phyloP scores from a whole-genome alignment of 30 jellyfish, hydroid and myxozoan genomes.

The Aurelia sp. region DNA sequence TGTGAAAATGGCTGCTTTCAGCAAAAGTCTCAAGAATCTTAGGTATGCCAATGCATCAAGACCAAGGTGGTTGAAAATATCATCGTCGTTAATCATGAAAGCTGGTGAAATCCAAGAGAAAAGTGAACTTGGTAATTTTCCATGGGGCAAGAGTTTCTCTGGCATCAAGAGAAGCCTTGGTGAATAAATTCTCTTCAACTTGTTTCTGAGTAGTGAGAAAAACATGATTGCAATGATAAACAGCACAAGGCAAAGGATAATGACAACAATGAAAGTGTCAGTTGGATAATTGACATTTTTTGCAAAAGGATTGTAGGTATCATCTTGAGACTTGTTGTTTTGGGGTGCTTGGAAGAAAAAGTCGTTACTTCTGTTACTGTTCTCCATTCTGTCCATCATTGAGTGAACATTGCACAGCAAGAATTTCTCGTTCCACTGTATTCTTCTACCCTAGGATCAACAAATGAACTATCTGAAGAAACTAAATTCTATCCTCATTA shows the following conservation, averaged over 20 bases:
- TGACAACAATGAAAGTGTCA: constrained; percentile 64
- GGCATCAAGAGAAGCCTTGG: constrained; percentile 87
- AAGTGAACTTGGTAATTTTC: constrained; percentile 69
- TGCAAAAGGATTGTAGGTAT: neutral
- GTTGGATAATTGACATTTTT: constrained; percentile 86
- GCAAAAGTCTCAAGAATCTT: constrained; percentile 76
- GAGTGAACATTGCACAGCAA: too few species aligned
- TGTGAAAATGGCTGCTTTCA: constrained; percentile 75
- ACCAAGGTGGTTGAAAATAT: constrained; percentile 86
- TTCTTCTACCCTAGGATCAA: too few species aligned
- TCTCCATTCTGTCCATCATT: too few species aligned
- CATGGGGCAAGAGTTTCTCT: constrained; percentile 69
- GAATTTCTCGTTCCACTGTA: too few species aligned
- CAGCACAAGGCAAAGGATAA: constrained; percentile 47
- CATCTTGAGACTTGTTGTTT: too few species aligned
- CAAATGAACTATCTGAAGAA: too few species aligned
- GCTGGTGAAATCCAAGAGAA: constrained; percentile 93
- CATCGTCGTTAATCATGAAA: constrained; percentile 84
- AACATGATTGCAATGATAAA: constrained; percentile 59
- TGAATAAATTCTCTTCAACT: constrained; percentile 75
- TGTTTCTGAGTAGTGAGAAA: constrained; percentile 80
- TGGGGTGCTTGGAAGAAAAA: too few species aligned
- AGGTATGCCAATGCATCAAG: constrained; percentile 90
- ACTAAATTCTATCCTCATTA: too few species aligned
- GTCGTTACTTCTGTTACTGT: too few species aligned